Evolutionary conservation across 1,140 invertebrate genomes (phyloP).

Genomic region (Zaprionus vittiger): DNA sequence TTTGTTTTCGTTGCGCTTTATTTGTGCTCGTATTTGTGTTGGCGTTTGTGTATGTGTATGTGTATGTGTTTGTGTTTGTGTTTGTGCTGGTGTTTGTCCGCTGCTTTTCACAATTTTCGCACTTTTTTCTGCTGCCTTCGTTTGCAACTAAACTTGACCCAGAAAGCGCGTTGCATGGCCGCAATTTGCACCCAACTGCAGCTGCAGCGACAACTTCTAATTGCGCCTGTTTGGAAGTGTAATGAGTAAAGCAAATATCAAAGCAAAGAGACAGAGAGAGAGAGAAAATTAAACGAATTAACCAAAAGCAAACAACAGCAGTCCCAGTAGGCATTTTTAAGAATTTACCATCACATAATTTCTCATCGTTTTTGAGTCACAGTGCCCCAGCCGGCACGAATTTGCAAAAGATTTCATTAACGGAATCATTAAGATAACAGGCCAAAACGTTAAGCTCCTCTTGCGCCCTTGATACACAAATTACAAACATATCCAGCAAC

Average conservation of each 20-base stretch:
- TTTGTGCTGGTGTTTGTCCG: slow-evolving; percentile 5
- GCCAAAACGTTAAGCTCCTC: too few relatives aligned
- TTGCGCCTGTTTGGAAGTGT: neutral
- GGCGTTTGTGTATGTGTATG: neutral
- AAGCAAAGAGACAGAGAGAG: too few relatives aligned
- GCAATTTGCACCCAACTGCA: neutral
- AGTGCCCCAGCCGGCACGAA: too few relatives aligned
- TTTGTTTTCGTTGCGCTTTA: slow-evolving; percentile 19
- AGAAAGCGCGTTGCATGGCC: slow-evolving; percentile 37
- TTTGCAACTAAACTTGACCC: slow-evolving; percentile 68
- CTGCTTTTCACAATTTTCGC: slow-evolving; percentile 42
- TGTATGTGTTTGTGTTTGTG: neutral
- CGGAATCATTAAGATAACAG: too few relatives aligned
- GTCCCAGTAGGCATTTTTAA: too few relatives aligned
- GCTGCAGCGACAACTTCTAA: slow-evolving; percentile 4
- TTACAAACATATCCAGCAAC: too few relatives aligned
- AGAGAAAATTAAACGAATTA: neutral
- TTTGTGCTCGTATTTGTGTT: slow-evolving; percentile 2
- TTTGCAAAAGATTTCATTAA: too few relatives aligned
- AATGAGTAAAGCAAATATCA: too few relatives aligned
- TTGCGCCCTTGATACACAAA: too few relatives aligned
- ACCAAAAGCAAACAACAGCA: too few relatives aligned
- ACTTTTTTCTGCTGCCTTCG: slow-evolving; percentile 16
- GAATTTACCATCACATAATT: too few relatives aligned
- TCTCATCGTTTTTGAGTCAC: too few relatives aligned